Percentiles rank a stretch among this genome's conserved stretches.
These are phyloP conservation scores for Catocala sponsa DNA, from an alignment of 2,888 invertebrate genomes.

Conservation along the genomic window DNA sequence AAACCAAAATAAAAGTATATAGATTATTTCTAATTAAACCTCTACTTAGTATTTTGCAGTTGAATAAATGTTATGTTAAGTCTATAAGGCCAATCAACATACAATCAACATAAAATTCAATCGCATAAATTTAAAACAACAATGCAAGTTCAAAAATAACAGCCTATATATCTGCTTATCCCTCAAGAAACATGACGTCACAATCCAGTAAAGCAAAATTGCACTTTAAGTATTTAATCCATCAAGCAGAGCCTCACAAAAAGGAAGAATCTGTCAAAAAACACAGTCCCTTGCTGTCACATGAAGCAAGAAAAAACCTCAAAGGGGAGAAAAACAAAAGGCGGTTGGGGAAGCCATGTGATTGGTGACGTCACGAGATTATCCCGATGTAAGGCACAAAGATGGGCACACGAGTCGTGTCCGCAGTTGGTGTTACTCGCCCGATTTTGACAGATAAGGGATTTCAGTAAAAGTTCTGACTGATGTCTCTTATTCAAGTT, in stretches of 20 bases:
- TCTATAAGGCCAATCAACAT: too few relatives aligned
- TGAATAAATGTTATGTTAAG: too few relatives aligned
- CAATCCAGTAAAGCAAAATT: neutral
- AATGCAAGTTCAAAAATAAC: too few relatives aligned
- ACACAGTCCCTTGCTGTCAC: conserved; percentile 18
- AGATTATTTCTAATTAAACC: too few relatives aligned
- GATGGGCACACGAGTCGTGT: conserved; percentile 50
- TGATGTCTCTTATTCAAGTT: conserved; percentile 73
- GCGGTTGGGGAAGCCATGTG: conserved; percentile 11
- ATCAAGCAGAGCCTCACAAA: conserved; percentile 7
- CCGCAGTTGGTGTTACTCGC: conserved; percentile 71
- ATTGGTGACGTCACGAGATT: conserved; percentile 28
- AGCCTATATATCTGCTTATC: too few relatives aligned
- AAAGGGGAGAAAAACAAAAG: conserved; percentile 20
- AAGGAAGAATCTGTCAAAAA: conserved; percentile 7
- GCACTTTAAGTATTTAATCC: conserved; percentile 16
- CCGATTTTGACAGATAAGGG: conserved; percentile 83
- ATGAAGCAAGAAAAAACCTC: conserved; percentile 16
- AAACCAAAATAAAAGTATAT: too few relatives aligned
- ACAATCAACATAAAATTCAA: too few relatives aligned
- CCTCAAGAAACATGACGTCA: neutral
- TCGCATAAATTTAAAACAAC: too few relatives aligned
- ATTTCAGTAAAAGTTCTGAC: conserved; percentile 79
- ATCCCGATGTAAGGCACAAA: conserved; percentile 31
- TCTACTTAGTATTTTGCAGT: too few relatives aligned